Base-by-base conservation (phyloP, 2,113 vertebrate species). In the Numida meleagris region DNA sequence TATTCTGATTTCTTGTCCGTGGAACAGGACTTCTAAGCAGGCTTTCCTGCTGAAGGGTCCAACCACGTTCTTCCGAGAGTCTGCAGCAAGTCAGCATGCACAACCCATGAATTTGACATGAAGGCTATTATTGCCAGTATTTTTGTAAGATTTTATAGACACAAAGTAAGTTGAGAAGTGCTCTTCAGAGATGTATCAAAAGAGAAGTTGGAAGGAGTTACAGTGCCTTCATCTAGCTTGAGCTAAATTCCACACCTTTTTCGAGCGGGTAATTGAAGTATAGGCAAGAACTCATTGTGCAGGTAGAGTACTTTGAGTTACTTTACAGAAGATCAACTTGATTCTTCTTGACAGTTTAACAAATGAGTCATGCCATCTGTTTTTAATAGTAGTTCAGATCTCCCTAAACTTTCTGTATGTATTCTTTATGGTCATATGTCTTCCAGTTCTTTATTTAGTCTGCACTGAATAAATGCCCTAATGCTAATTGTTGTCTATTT, bases 301-400 rank as follows among this genome's bases (percentile, higher is more conserved):
- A 93, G 57, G 82, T 66, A 92, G 81, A 90, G 82, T 50, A 65
- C 67, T 85, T 82, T 55, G 65, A 46, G 79, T 94, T 86, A 71
- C 85, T 73, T 93, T 67, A 84, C 51, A 74, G 80, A 76, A 83
- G 42, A 82, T 88, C 62, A 66, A 33, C 45, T 17, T 81, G 78
- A 51, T 93, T 93, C 77, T 94, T 97, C 75, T 68, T 96, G 88
- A 94, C 63, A 90, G 75, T 93, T 96, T 89, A 94, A 94, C 89
- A 91, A 93, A 88, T 97, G 94, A 97, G 45, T 93, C 94, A 96
- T 79, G 33, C 38, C 25, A 65, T 82, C 51, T 79, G 31, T 80
- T 96, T 96, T 87, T 87, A 89, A 82, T 18, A 96, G 67, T 67
- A 84, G 72, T 40, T 92, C 73, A 62, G 19, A 70, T 73, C 61